Percentiles rank a stretch among this genome's conserved stretches.
These are phyloP conservation scores for Parotia lawesii DNA, from an alignment of 2,113 vertebrate genomes.

Conservation along the genomic window DNA sequence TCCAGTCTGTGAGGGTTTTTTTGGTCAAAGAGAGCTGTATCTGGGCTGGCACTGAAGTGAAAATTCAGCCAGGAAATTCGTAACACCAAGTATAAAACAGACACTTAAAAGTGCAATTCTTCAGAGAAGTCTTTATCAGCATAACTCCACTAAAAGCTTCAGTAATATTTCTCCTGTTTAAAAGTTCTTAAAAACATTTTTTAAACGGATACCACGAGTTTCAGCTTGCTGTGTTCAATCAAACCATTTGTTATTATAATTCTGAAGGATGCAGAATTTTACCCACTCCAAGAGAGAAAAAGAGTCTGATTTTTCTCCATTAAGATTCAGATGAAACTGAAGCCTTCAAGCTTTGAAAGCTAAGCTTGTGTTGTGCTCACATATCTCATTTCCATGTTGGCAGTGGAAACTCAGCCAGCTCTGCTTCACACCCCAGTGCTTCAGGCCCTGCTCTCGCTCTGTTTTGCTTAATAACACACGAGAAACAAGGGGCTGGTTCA, in stretches of 20 bases:
- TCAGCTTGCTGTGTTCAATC: neutral
- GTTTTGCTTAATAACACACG: neutral
- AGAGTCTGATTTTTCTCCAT: neutral
- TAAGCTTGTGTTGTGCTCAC: neutral
- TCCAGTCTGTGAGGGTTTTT: neutral
- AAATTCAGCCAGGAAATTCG: neutral
- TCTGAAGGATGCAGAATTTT: neutral
- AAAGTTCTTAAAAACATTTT: neutral
- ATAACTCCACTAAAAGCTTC: neutral
- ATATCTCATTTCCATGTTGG: neutral
- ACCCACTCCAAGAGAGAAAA: neutral
- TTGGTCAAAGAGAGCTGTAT: neutral
- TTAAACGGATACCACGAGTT: neutral
- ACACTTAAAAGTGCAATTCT: neutral
- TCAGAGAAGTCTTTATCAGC: neutral
- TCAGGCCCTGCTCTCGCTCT: neutral
- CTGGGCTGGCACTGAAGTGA: neutral
- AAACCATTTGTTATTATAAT: accelerated
- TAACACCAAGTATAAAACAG: neutral
- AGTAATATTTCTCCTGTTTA: neutral
- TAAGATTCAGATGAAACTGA: neutral
- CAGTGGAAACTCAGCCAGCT: neutral
- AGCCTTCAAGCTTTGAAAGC: neutral
- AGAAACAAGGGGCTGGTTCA: neutral
- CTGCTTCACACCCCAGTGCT: neutral